These are phyloP conservation scores for Perognathus longimembris DNA, from an alignment of 2,113 vertebrate genomes.

Conservation along the genomic window DNA sequence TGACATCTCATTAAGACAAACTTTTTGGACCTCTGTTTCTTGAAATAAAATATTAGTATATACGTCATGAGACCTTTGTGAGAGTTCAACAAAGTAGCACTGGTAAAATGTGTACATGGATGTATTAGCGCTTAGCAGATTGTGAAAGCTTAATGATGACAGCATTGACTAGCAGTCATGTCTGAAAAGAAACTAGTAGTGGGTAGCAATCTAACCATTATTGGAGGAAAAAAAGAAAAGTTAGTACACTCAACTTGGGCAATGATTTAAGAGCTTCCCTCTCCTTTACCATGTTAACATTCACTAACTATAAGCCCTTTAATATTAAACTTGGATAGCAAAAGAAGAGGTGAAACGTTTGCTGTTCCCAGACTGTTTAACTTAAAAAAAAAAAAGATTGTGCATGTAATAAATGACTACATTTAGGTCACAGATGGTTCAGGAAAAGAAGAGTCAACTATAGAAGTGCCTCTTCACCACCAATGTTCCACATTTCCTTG, in stretches of 20 bases:
- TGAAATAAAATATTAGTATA: neutral
- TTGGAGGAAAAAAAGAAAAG: neutral
- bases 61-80: neutral
- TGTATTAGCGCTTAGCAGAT: neutral
- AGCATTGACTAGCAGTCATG: neutral
- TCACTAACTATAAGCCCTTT: neutral
- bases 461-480: neutral
- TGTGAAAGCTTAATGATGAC: neutral
- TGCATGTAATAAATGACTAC: neutral
- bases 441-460: neutral
- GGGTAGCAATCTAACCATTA: neutral
- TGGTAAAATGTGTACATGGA: neutral
- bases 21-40: neutral
- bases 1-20: neutral
- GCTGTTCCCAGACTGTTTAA: neutral
- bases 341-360: conserved; percentile 14
- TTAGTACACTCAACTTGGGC: neutral
- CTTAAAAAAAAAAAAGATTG: no score
- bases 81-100: neutral
- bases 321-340: conserved; percentile 34
- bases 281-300: neutral
- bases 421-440: conserved; percentile 16
- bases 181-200: neutral
- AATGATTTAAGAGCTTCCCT: neutral
- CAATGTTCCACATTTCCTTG: neutral